Conservation (phyloP, 2,113 vertebrate species). For the Danionella cerebrum region DNA sequence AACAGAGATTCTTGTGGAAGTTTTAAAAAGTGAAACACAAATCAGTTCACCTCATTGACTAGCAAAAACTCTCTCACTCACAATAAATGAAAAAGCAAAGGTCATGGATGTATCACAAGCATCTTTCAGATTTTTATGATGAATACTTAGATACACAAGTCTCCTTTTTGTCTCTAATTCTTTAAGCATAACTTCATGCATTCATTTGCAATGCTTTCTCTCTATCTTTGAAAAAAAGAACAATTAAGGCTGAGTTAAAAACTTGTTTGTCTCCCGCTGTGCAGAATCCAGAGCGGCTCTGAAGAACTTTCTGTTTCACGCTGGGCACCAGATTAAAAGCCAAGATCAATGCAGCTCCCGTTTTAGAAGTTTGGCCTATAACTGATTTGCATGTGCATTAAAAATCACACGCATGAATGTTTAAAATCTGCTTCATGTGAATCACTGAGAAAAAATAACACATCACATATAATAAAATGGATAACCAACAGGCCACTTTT, state of each 20-base stretch:
- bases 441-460: not conserved
- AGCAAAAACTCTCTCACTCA: too few species aligned
- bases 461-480: not conserved
- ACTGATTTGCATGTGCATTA: not conserved
- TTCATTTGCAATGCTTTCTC: too few species aligned
- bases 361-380: not conserved
- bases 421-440: not conserved
- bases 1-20: too few species aligned
- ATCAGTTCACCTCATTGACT: too few species aligned
- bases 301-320: not conserved
- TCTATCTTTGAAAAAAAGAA: too few species aligned
- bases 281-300: not conserved
- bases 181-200: too few species aligned
- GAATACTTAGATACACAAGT: too few species aligned
- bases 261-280: not conserved
- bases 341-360: constrained; percentile 3
- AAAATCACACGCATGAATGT: not conserved
- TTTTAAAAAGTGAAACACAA: too few species aligned
- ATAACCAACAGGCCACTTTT: not conserved
- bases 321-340: constrained; percentile 10
- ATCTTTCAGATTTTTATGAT: too few species aligned
- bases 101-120: too few species aligned
- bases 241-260: not conserved
- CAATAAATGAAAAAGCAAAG: too few species aligned
- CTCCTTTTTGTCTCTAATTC: too few species aligned